A percentile compares a stretch with the other conserved stretches of the same genome.
Conservation (phyloP, 2,888 invertebrate species). For the Trissoscelio sp. region DNA sequence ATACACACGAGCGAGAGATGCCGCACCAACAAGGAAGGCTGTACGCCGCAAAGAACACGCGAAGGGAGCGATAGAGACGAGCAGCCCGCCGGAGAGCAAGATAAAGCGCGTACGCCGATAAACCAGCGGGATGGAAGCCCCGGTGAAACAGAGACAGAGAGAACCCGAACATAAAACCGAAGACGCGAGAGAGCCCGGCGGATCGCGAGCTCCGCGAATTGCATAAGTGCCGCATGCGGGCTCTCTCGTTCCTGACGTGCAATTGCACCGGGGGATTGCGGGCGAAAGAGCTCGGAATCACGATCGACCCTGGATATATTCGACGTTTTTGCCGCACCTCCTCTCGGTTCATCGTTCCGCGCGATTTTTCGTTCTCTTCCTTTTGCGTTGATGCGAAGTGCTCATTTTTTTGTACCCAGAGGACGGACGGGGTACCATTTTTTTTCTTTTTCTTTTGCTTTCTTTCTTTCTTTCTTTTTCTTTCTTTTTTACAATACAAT, state of each 20-base stretch:
- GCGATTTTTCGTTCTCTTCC: slow-evolving; percentile 39
- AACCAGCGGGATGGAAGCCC: slow-evolving; percentile 64
- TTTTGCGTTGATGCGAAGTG: no score
- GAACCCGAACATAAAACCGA: slow-evolving; percentile 34
- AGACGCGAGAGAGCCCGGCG: slow-evolving; percentile 37
- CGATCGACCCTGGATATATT: slow-evolving; percentile 37
- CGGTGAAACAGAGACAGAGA: slow-evolving; percentile 45
- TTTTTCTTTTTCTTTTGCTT: no score
- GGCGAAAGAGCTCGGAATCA: slow-evolving; percentile 31
- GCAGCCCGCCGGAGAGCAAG: slow-evolving; percentile 41
- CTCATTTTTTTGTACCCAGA: no score
- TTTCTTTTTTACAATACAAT: no score
- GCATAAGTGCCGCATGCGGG: slow-evolving; percentile 65
- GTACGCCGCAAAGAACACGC: slow-evolving; percentile 33
- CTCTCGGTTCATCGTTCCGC: slow-evolving; percentile 51
- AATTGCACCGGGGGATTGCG: slow-evolving; percentile 49
- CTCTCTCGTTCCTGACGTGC: slow-evolving; percentile 31
- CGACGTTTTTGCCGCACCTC: slow-evolving; percentile 51
- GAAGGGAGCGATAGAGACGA: slow-evolving; percentile 58
- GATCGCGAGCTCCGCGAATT: slow-evolving; percentile 54
- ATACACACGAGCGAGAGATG: slow-evolving; percentile 27
- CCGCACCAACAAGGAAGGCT: slow-evolving; percentile 22
- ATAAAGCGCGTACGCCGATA: slow-evolving; percentile 58
- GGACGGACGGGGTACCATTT: no score
- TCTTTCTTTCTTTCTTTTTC: neutral